Percentiles rank a stretch among this genome's conserved stretches.
phyloP scores from a whole-genome alignment of 2,888 invertebrate genomes.

The Limnephilus auricula region DNA sequence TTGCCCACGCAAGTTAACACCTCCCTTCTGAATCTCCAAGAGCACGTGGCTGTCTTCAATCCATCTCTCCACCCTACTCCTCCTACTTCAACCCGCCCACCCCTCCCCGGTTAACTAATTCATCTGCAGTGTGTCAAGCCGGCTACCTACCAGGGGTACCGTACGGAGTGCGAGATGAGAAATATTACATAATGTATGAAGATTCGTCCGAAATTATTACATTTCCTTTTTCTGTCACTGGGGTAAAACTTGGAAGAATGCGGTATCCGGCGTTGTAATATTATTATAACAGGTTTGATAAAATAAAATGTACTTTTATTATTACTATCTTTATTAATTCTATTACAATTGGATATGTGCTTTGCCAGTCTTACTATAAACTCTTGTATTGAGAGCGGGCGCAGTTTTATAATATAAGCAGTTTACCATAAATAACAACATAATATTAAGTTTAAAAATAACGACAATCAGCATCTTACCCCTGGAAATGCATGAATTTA shows the following conservation, averaged over 20 bases:
- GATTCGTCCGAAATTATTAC: neutral
- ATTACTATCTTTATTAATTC: too few species aligned
- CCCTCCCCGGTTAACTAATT: slow-evolving; percentile 18
- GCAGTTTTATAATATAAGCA: too few species aligned
- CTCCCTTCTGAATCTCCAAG: neutral
- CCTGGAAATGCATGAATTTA: too few species aligned
- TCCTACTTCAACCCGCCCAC: neutral
- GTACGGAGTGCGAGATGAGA: neutral
- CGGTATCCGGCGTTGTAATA: neutral
- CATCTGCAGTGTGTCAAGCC: slow-evolving; percentile 31
- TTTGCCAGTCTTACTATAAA: too few species aligned
- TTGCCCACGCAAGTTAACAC: neutral
- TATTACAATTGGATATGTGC: too few species aligned
- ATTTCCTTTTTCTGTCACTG: neutral
- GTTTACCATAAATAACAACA: too few species aligned
- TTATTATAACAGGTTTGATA: neutral
- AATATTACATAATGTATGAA: neutral
- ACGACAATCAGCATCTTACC: too few species aligned
- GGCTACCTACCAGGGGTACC: neutral
- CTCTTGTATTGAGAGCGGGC: too few species aligned
- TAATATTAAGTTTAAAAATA: too few species aligned
- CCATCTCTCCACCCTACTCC: slow-evolving; percentile 25
- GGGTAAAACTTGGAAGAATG: neutral
- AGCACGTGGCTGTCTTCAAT: slow-evolving; percentile 44
- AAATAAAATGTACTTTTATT: neutral